Evolutionary conservation across 1,140 invertebrate species (phyloP).

Genomic region (Drosophila athabasca): DNA sequence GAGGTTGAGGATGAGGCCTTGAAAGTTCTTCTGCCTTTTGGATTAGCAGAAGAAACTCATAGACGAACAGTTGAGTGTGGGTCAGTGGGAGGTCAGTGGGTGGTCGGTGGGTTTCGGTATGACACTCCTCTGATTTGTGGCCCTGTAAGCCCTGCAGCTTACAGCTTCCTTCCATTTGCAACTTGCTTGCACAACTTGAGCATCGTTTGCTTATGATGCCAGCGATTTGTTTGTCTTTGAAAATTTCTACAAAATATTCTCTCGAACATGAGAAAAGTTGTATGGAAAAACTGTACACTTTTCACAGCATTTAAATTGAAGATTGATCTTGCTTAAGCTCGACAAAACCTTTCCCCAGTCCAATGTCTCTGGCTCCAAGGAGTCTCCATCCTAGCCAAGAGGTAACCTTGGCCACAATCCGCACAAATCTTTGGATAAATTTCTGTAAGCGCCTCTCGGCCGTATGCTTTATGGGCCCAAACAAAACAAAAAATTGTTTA

Average conservation of each 20-base stretch:
- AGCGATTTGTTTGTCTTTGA: slow-evolving; percentile 49
- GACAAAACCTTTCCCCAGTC: not conserved
- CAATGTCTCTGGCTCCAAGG: not conserved
- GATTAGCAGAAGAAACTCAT: slow-evolving; percentile 52
- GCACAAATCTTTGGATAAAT: slow-evolving; percentile 60
- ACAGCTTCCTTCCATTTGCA: slow-evolving; percentile 17
- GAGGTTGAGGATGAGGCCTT: slow-evolving; percentile 27
- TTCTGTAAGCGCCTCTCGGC: slow-evolving; percentile 58
- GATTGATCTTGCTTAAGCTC: no score
- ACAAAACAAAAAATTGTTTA: not conserved
- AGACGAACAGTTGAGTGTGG: slow-evolving; percentile 52
- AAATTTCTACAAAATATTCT: slow-evolving; percentile 18
- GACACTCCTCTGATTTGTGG: slow-evolving; percentile 46
- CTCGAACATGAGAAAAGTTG: no score
- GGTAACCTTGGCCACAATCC: slow-evolving; percentile 52
- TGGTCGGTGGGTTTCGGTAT: no score
- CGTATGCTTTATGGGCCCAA: slow-evolving; percentile 24
- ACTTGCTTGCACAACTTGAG: slow-evolving; percentile 17
- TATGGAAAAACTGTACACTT: no score
- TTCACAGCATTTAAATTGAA: no score
- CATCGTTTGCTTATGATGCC: slow-evolving; percentile 29
- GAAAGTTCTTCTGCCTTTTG: slow-evolving; percentile 47
- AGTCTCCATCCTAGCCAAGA: not conserved
- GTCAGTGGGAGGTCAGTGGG: no score
- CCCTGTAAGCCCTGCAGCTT: slow-evolving; percentile 28